Conservation (phyloP, 2,113 vertebrate genomes). For the Petroica traversi region DNA sequence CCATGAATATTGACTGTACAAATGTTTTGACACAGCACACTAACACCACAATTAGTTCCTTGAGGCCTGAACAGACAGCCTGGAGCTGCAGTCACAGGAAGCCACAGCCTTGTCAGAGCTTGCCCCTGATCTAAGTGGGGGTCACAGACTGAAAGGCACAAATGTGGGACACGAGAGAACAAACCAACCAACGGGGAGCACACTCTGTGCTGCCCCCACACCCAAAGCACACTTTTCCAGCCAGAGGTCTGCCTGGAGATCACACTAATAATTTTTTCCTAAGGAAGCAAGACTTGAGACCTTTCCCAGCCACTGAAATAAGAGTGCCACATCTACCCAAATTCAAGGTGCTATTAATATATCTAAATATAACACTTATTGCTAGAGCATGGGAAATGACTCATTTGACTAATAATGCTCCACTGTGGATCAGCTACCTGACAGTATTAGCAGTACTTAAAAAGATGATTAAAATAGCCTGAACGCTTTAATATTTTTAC, state of each 20-base stretch:
- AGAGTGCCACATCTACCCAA: neutral
- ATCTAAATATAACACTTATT: neutral
- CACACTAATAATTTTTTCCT: neutral
- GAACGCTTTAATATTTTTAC: neutral
- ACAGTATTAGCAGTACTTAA: neutral
- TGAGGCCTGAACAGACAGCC: neutral
- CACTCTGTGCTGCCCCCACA: accelerated
- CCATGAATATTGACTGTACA: neutral
- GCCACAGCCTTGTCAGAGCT: neutral
- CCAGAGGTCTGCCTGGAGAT: neutral
- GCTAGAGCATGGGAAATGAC: neutral
- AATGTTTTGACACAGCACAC: neutral
- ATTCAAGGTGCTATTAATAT: neutral
- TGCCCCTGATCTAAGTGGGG: neutral
- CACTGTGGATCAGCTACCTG: neutral
- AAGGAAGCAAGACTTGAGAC: neutral
- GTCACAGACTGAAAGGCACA: neutral
- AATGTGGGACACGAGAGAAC: neutral
- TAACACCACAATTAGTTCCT: neutral
- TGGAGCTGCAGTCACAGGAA: neutral
- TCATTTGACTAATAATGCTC: neutral
- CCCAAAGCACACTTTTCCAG: neutral
- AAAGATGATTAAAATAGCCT: neutral
- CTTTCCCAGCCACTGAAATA: neutral
- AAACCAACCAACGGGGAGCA: accelerated